These are phyloP conservation scores for Invenusta paracnida DNA, from an alignment of 2,888 invertebrate genomes.

Conservation along the genomic window DNA sequence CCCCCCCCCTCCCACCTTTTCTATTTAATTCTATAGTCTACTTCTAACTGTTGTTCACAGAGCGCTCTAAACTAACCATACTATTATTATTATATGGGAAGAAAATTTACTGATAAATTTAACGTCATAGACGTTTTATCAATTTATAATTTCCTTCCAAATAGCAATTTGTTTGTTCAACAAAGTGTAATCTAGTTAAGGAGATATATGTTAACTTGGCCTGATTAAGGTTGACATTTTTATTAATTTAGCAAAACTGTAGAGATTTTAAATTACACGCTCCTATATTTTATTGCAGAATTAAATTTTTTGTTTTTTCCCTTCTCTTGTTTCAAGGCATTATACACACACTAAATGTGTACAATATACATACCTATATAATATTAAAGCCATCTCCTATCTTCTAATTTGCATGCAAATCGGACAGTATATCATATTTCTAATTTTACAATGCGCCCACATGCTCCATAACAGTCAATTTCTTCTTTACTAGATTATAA, in stretches of 20 bases:
- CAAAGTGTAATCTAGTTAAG: slow-evolving; percentile 26
- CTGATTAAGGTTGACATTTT: slow-evolving; percentile 21
- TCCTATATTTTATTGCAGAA: slow-evolving; percentile 4
- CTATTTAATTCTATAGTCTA: no score
- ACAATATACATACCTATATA: no score
- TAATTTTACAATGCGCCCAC: slow-evolving; percentile 25
- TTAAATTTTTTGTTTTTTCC: slow-evolving; percentile 10
- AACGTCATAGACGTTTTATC: slow-evolving; percentile 22
- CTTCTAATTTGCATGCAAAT: slow-evolving; percentile 25
- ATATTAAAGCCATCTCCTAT: slow-evolving; percentile 5
- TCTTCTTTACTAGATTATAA: slow-evolving; percentile 6
- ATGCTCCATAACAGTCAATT: not conserved
- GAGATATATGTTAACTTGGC: slow-evolving; percentile 26
- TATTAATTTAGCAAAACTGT: slow-evolving; percentile 29
- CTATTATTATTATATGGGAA: no score
- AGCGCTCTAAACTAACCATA: no score
- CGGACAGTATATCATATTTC: slow-evolving; percentile 17
- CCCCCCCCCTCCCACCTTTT: no score
- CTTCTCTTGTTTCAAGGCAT: no score
- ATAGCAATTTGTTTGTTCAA: slow-evolving; percentile 18
- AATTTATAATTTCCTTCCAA: slow-evolving; percentile 23
- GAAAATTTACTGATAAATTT: slow-evolving; percentile 21
- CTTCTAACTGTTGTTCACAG: no score
- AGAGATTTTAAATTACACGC: slow-evolving; percentile 21
- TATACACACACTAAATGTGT: no score